phyloP scores from a whole-genome alignment of 2,797 vertebrate genomes.

The Myotis daubentonii region DNA sequence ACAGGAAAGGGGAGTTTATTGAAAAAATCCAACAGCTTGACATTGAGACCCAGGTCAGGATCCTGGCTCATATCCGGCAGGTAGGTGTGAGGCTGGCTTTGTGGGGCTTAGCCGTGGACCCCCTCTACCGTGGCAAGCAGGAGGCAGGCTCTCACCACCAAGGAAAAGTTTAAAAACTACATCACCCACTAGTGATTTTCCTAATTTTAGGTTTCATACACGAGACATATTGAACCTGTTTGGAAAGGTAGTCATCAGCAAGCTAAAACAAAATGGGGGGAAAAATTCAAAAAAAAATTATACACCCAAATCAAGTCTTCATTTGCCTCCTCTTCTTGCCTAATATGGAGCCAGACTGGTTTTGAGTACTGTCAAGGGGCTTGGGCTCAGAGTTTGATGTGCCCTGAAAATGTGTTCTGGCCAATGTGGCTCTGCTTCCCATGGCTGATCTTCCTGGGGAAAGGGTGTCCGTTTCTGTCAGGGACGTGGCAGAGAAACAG shows the following conservation, averaged over 20 bases:
- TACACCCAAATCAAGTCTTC: constrained; percentile 50
- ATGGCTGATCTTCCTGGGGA: constrained; percentile 52
- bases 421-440: constrained; percentile 29
- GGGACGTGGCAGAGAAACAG: not conserved
- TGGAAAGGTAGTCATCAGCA: constrained; percentile 40
- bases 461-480: not conserved
- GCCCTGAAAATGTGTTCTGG: constrained; percentile 63
- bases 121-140: no score
- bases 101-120: no score
- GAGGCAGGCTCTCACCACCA: fast-evolving
- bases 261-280: constrained; percentile 45
- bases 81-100: no score
- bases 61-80: no score
- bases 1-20: no score
- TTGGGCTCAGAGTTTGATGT: constrained; percentile 65
- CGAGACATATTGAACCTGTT: constrained; percentile 26
- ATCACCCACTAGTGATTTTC: not conserved
- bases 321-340: constrained; percentile 60
- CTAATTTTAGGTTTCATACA: not conserved
- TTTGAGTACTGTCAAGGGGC: constrained; percentile 68
- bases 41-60: no score
- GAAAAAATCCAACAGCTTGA: no score
- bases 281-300: constrained; percentile 32
- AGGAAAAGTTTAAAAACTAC: not conserved
- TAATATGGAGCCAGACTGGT: constrained; percentile 41